These are phyloP conservation scores for Heliconius eleuchia DNA, from an alignment of 1,140 invertebrate genomes.

Conservation along the genomic window DNA sequence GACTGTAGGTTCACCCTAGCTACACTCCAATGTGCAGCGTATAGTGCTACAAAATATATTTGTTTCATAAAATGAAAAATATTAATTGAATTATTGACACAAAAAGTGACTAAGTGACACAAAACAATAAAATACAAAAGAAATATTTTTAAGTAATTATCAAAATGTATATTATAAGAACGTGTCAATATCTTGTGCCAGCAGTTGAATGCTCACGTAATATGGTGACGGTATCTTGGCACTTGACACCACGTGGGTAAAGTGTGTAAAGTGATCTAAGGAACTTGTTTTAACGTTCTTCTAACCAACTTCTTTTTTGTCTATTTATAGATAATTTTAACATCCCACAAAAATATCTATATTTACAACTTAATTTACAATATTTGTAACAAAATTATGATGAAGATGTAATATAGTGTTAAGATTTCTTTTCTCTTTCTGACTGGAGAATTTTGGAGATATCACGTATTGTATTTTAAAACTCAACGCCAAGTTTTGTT, in stretches of 20 bases:
- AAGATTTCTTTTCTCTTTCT: too few relatives aligned
- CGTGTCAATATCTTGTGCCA: not conserved
- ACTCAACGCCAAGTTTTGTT: too few relatives aligned
- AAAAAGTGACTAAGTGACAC: not conserved
- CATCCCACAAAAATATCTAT: not conserved
- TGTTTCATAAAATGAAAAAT: too few relatives aligned
- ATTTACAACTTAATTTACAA: too few relatives aligned
- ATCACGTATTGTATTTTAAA: too few relatives aligned
- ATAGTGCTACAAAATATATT: not conserved
- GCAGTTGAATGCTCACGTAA: constrained; percentile 27
- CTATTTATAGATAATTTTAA: not conserved
- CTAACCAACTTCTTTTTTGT: not conserved
- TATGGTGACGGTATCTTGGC: constrained; percentile 30
- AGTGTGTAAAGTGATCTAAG: not conserved
- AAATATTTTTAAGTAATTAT: not conserved
- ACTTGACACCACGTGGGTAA: constrained; percentile 34
- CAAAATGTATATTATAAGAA: not conserved
- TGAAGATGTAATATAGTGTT: too few relatives aligned
- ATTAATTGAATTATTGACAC: not conserved
- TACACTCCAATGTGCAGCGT: too few relatives aligned
- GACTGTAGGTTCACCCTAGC: too few relatives aligned
- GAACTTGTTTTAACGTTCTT: not conserved
- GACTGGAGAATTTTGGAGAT: too few relatives aligned
- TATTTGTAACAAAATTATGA: too few relatives aligned
- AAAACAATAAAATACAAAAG: not conserved